Base-by-base conservation (phyloP, 2,888 invertebrate genomes). In the Sialis fuliginosa region DNA sequence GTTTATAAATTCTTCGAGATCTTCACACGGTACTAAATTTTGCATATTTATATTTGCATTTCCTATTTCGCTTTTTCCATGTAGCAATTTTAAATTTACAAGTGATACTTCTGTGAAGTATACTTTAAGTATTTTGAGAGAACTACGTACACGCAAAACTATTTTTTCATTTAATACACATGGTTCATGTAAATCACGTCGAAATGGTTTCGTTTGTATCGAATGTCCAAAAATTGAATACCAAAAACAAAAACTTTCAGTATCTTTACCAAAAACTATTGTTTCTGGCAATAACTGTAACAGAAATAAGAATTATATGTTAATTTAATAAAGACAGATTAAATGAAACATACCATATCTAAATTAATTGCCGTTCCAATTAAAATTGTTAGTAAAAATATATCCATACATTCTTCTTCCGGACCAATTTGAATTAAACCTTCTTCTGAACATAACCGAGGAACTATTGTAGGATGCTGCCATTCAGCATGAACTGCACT, bases 51-150 rank as follows among this genome's bases (percentile, higher is more conserved):
- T 58, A 54, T 71, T 55, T 4, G 54, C 56, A 58, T 54, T 55
- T 62, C 70, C 72, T 6, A 72, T 56, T 46, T 68, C 62, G 5
- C 46, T 56, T 8, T 68, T 65, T 1, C 55, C 57, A 6, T 59
- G 60, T 49, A 67, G 68, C 0, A 75, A 55, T 33, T 60, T 62
- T 2, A 70, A 60, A 12, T 68, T 62, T 8, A 74, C 61, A 48
- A 65, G 62, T 6, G 75, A 68, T 33, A 71, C 70, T 41, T 65
- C 59, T 0, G 63, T 54, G 52, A 75, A 67, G 58, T 74, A 75
- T 9, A 63, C 59, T 7, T 59, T 60, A 5, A 76, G 58, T 0
- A 63, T 48, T 1, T 52, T 7, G n/a, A 73, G 59, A 0, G 62
- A 62, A 5, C 67, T 63, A 37, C 68, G 62, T 49, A 75, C 58